Evolutionary conservation across 2,888 invertebrate species (phyloP), one percentile per base, ranked within the genome.

Genomic region (Brachycybe producta): DNA sequence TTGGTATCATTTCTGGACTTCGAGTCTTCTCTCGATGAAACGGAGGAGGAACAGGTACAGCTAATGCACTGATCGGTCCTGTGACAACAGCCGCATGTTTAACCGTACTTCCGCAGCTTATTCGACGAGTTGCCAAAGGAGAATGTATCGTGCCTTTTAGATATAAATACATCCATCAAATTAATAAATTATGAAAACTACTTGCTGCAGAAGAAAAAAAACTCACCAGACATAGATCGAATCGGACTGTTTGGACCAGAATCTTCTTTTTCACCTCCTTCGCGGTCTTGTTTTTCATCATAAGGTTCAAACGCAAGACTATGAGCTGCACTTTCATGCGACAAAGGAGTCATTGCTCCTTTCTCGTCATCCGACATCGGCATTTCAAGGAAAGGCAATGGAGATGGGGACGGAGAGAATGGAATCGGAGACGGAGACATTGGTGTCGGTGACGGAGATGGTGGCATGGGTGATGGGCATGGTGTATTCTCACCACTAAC

Each of bases 21-120:
- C 44, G 27, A 27, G 51, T 50, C 45, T 52, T 54, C 28, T 50
- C 49, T 17, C 54, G 41, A 23, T 24, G 49, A 21, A 47, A 34
- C 46, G 27, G 19, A 40, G 34, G 35, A 19, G 44, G 51, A 34
- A 27, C 51, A n/a, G 48, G 49, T 24, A 49, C 49, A 26, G 52
- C 50, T 40, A 52, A 50, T 11, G 51, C 27, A 23, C 47, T 46
- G 8, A 54, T 49, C 38, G 45, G 30, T 11, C 54, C 51, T 26
- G 53, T 41, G 24, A 51, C 36, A 19, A 52, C 45, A 44, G 54
- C 56, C 38, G 76, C 68, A 57, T 73, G 78, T 64, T 84, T 88
- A 61, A 88, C 77, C 57, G 87, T 78, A 61, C 87, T 88, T 53
- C 90, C 88, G 65, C 87, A 87, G 56, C 90, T 90, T 64, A 92